Evolutionary conservation across 1,140 invertebrate genomes (phyloP).

Genomic region (Trichonephila clavata): DNA sequence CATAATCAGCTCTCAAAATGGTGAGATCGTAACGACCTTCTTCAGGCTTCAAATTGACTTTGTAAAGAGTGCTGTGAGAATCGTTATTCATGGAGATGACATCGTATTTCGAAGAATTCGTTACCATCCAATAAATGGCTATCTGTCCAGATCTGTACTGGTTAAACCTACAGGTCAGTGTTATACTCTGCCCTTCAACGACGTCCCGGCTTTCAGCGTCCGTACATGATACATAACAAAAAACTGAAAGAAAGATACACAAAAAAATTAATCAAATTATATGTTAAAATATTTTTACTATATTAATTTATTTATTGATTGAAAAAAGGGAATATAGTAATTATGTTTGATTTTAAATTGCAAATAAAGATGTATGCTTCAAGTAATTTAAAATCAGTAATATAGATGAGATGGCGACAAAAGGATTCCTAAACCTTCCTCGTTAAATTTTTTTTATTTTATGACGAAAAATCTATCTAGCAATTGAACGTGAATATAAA

Average conservation of each 20-base stretch:
- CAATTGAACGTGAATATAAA: no score
- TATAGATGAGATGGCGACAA: no score
- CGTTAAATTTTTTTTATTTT: no score
- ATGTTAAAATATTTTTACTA: no score
- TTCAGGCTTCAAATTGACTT: constrained; percentile 87
- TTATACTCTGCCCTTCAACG: constrained; percentile 88
- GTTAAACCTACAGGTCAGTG: constrained; percentile 88
- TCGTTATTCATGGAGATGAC: constrained; percentile 87
- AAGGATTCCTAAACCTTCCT: no score
- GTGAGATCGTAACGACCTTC: constrained; percentile 92
- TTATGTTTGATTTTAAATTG: no score
- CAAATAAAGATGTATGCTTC: no score
- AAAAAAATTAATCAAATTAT: neutral
- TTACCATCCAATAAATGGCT: constrained; percentile 79
- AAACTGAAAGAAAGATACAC: constrained; percentile 33
- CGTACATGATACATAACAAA: neutral
- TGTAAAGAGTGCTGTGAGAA: constrained; percentile 86
- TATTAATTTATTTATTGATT: no score
- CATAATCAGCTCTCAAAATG: constrained; percentile 87
- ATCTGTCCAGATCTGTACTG: constrained; percentile 83
- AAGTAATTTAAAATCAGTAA: neutral
- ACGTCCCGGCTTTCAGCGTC: constrained; percentile 71
- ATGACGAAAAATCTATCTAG: no score
- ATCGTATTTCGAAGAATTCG: constrained; percentile 82
- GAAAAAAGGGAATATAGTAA: no score